Base-by-base conservation (phyloP, 2,113 vertebrate species). In the Salminus brasiliensis region DNA sequence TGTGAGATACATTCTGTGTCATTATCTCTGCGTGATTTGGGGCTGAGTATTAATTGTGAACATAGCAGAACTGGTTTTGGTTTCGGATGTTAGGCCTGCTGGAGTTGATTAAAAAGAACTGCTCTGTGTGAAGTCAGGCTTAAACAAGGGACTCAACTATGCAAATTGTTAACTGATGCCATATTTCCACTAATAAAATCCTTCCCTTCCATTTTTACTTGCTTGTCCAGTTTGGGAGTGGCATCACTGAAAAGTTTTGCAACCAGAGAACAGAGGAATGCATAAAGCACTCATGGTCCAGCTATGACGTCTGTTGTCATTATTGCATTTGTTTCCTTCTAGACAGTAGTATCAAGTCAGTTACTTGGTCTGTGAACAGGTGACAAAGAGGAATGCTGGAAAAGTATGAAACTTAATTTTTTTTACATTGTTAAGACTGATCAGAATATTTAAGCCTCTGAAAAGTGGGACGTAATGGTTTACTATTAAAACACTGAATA, bases 1-100 rank as follows among this genome's bases (percentile, higher is more conserved):
- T 53, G 79, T 76, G 85, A 82, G 85, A 88, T 90, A 88, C 83
- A 72, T 85, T 76, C 57, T 66, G 36, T 72, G 80, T 78, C 73
- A 85, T 90, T 88, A 86, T 85, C 81, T 85, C 81, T 85, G 76
- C 76, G 63, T 87, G 84, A 72, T 80, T 68, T 80, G 72, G 34
- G 57, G 74, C 80, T 47, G 60, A 81, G 27, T 36, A 52, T 74
- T 62, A 39, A 80, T 66, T 79, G 15, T 53, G 32, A 15, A 39
- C 69, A 71, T 70, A 32, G 47, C 29, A 34, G 27, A 71, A 45
- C 25, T 18, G 0, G 34, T 25, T 34, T 47, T 32, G 72, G 4
- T 11, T 60, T 74, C 23, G 23, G 16, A 29, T 73, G 45, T 9
- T 63, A 79, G 12, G 12, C 30, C 18, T 65, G 30, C 59, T 79